A percentile compares a stretch with the other conserved stretches of the same genome.
phyloP scores from a whole-genome alignment of 1,140 invertebrate species.

The Pachyrhynchus sulphureomaculatus region DNA sequence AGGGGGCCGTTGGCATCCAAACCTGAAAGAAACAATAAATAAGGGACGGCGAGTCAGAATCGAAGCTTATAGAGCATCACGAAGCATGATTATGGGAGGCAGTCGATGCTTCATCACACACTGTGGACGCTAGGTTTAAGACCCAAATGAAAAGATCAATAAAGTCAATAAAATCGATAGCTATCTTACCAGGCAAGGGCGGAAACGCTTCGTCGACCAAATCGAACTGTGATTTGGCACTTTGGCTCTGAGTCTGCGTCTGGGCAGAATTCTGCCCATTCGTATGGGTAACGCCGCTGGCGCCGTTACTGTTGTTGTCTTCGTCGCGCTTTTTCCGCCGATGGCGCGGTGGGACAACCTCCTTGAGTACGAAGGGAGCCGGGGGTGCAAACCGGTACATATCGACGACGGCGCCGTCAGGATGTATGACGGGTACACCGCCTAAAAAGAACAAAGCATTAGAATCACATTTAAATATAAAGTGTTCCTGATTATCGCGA shows the following conservation, averaged over 20 bases:
- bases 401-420: constrained; percentile 13
- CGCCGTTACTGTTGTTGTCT: constrained; percentile 33
- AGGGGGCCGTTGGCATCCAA: constrained; percentile 35
- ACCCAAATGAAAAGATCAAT: too few species aligned
- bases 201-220: constrained; percentile 80
- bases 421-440: not conserved
- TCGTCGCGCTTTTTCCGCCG: constrained; percentile 54
- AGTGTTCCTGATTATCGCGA: too few species aligned
- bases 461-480: not conserved
- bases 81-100: too few species aligned
- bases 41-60: not conserved
- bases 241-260: constrained; percentile 19
- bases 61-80: too few species aligned
- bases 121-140: too few species aligned
- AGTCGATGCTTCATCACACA: too few species aligned
- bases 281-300: not conserved
- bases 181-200: constrained; percentile 66
- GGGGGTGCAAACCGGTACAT: constrained; percentile 30
- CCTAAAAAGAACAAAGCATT: too few species aligned
- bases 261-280: constrained; percentile 5
- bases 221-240: constrained; percentile 67
- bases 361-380: constrained; percentile 30
- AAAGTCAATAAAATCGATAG: not conserved
- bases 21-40: constrained; percentile 2
- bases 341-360: constrained; percentile 44